These are phyloP conservation scores for Eristalis tenax DNA, from an alignment of 2,888 invertebrate species.

Conservation along the genomic window DNA sequence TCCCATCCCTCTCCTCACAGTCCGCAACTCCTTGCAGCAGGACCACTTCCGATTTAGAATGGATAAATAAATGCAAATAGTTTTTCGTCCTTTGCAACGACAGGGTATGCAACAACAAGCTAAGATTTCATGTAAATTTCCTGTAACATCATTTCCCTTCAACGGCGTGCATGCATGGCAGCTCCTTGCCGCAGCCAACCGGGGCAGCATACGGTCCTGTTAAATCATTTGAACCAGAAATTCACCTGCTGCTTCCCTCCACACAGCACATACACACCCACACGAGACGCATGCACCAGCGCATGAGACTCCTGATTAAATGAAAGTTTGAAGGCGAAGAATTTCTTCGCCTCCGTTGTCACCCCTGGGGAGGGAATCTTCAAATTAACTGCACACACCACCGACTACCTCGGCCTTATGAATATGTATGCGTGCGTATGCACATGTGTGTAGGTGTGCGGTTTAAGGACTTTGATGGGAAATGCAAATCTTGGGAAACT, in stretches of 20 bases:
- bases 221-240: constrained; percentile 25
- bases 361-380: constrained; percentile 3
- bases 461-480: constrained; percentile 43
- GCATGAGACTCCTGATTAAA: constrained; percentile 46
- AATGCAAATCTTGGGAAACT: constrained; percentile 65
- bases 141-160: constrained; percentile 11
- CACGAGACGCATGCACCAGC: background rate
- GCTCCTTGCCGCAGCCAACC: background rate
- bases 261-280: background rate
- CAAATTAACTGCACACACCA: constrained; percentile 56
- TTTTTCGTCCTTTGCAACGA: constrained; percentile 22
- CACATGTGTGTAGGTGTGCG: background rate
- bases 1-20: background rate
- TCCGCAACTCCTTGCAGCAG: background rate
- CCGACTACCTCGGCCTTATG: constrained; percentile 30
- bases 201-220: constrained; percentile 30
- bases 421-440: constrained; percentile 34
- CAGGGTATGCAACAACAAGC: constrained; percentile 19
- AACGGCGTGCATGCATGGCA: constrained; percentile 16
- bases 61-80: constrained; percentile 59
- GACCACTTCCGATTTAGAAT: constrained; percentile 25
- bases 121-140: constrained; percentile 44
- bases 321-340: constrained; percentile 46
- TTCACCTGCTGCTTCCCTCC: constrained; percentile 48
- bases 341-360: constrained; percentile 9